A percentile compares a stretch with the other conserved stretches of the same genome.
phyloP scores from a whole-genome alignment of 2,113 vertebrate species.

The Acanthisitta chloris region DNA sequence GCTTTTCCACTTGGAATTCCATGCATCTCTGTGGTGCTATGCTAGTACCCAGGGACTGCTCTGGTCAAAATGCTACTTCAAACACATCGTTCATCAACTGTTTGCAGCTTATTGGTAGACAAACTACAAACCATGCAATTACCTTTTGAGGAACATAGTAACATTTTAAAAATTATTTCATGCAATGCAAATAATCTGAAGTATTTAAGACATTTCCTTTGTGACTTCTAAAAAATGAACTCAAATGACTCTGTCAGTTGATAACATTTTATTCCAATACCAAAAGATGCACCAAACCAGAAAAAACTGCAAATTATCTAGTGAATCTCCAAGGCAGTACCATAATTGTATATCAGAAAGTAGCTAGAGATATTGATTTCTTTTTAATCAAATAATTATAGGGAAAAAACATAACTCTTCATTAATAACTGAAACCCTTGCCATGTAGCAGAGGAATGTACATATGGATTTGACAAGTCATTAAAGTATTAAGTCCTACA shows the following conservation, averaged over 20 bases:
- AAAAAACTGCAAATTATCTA: not conserved
- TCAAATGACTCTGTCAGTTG: not conserved
- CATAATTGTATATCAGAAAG: not conserved
- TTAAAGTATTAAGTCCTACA: not conserved
- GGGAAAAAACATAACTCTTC: not conserved
- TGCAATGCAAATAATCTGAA: conserved; percentile 12
- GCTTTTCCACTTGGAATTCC: conserved; percentile 73
- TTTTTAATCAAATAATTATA: not conserved
- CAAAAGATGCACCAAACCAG: not conserved
- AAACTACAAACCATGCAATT: conserved; percentile 60
- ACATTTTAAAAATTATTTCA: conserved; percentile 5
- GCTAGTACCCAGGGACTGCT: conserved; percentile 65
- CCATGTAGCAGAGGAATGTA: not conserved
- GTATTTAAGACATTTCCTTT: not conserved
- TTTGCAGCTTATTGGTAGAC: conserved; percentile 33
- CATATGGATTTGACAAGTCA: not conserved
- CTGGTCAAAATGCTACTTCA: conserved; percentile 44
- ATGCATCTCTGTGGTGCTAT: conserved; percentile 68
- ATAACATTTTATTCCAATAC: not conserved
- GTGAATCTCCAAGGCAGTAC: not conserved
- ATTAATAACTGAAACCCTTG: not conserved
- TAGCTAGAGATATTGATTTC: not conserved
- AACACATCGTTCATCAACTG: conserved; percentile 56
- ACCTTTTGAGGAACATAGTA: not conserved
- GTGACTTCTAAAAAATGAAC: not conserved